Conservation (phyloP, 2,888 invertebrate species). For the Tillus elongatus region DNA sequence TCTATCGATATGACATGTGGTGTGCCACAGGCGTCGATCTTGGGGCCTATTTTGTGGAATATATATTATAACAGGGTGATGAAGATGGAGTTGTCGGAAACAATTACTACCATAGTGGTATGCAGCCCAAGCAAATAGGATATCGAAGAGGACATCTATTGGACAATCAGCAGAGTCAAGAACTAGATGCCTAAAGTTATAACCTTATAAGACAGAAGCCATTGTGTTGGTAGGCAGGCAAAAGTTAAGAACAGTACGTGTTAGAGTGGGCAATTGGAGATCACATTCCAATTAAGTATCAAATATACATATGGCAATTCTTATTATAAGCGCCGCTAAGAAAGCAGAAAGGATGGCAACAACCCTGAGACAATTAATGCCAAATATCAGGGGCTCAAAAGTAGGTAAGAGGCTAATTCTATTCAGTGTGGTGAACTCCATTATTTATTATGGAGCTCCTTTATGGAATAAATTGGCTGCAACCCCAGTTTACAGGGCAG, state of each 20-base stretch:
- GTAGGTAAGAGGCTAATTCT: background rate
- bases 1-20: too few relatives aligned
- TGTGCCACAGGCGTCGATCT: too few relatives aligned
- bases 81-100: too few relatives aligned
- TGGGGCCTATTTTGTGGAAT: too few relatives aligned
- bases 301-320: background rate
- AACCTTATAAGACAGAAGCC: background rate
- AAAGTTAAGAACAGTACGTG: background rate
- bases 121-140: too few relatives aligned
- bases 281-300: background rate
- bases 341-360: background rate
- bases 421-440: background rate
- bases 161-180: too few relatives aligned
- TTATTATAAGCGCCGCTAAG: background rate
- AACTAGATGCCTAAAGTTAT: background rate
- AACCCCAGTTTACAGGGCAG: too few relatives aligned
- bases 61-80: too few relatives aligned
- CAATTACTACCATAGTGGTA: too few relatives aligned
- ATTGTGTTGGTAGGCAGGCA: conserved; percentile 2
- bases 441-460: background rate
- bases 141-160: too few relatives aligned
- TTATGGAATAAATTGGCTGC: background rate
- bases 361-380: background rate
- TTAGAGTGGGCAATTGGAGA: background rate
- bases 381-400: conserved; percentile 1